Base-by-base conservation (phyloP, 1,140 invertebrate genomes). In the Zaprionus davidi region DNA sequence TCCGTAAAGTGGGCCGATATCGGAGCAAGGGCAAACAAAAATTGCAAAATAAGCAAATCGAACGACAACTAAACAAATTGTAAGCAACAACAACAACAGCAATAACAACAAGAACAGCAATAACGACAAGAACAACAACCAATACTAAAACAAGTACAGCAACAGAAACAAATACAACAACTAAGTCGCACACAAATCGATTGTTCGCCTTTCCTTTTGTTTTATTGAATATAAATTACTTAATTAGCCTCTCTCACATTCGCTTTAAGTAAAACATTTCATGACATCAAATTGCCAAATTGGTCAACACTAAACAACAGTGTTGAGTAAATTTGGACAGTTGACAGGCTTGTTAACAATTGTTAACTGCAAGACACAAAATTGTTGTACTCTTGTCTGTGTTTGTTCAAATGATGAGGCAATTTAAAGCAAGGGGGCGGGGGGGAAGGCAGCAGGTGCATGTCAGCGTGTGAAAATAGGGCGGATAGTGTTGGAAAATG, bases 11-110 rank as follows among this genome's bases (percentile, higher is more conserved):
- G 71, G 64, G 24, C 26, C 65, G 63, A 65, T 76, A 73, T 72
- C 75, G 75, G 66, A 62, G 69, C 79, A 81, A 86, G 82, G 82
- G 70, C 79, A 86, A 80, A 80, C 72, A 56, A 77, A 82, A 82
- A 70, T 75, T 75, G 79, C 79, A 77, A 57, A 79, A 87, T 79
- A 82, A 72, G 79, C 79, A 68, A 71, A 64, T 69, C 64, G 69
- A 70, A 76, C 67, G 62, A 66, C 51, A 70, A 70, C 72, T 49
- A 75, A 58, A 63, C 59, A 63, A 73, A 70, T 74, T 56, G 58
- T 51, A 41, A 62, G 55, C 7, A 62, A 22, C 41, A 59, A 46
- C 57, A 20, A 11, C 51, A 57, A 31, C 53, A 66, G 13, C 17
- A 49, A 15, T 7, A n/a, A 22, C 41, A 59, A 22, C 41, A 59